Evolutionary conservation across 2,888 invertebrate species (phyloP).

Genomic region (Drosophila anomalata): DNA sequence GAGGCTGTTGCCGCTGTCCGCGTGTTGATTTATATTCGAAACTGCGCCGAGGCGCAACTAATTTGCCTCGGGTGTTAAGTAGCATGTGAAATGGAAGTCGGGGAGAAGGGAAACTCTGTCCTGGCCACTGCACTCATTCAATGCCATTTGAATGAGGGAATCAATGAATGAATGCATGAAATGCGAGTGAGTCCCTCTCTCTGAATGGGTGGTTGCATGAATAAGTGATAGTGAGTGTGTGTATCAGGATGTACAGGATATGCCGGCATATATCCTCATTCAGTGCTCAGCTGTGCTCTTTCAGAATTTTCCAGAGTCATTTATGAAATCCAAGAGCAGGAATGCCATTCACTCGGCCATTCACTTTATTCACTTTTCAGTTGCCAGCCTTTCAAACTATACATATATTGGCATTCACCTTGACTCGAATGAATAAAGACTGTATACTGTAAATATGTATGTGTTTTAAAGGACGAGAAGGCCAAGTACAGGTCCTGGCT

Average conservation of each 20-base stretch:
- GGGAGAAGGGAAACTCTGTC: slow-evolving; percentile 12
- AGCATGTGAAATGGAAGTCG: slow-evolving; percentile 48
- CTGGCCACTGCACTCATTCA: slow-evolving; percentile 17
- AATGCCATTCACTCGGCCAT: slow-evolving; percentile 7
- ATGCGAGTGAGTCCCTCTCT: slow-evolving; percentile 5
- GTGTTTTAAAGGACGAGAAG: background rate
- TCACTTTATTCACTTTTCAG: slow-evolving; percentile 5
- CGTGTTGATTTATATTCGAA: slow-evolving; percentile 69
- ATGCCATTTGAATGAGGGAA: slow-evolving; percentile 14
- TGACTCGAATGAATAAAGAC: slow-evolving; percentile 9
- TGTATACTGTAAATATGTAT: background rate
- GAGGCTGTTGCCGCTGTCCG: slow-evolving; percentile 28
- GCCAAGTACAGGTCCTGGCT: background rate
- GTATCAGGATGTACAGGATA: slow-evolving; percentile 1
- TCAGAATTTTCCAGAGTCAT: slow-evolving; percentile 18
- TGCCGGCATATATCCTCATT: slow-evolving; percentile 9
- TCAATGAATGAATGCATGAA: slow-evolving; percentile 23
- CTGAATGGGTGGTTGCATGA: slow-evolving; percentile 1
- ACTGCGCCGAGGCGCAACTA: slow-evolving; percentile 68
- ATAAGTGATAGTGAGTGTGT: slow-evolving; percentile 19
- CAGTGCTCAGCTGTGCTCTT: background rate
- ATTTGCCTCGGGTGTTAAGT: slow-evolving; percentile 72
- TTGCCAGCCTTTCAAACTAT: background rate
- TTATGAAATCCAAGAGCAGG: slow-evolving; percentile 18
- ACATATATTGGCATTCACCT: slow-evolving; percentile 25